phyloP scores from a whole-genome alignment of 2,797 vertebrate species.

The Oryzias sinensis region DNA sequence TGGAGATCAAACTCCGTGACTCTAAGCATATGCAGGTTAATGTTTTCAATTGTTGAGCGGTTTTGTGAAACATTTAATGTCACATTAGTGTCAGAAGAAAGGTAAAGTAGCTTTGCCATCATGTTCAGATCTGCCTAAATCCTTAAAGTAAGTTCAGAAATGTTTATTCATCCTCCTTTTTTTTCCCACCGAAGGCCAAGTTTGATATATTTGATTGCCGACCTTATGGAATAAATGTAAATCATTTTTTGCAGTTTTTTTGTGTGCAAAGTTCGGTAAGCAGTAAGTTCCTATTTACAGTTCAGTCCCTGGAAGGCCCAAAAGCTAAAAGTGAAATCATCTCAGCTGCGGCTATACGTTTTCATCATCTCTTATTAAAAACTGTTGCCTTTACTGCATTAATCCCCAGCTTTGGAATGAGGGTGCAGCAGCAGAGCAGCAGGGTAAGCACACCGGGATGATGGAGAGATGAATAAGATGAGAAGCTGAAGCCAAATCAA shows the following conservation, averaged over 20 bases:
- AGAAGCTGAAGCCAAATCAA: constrained; percentile 73
- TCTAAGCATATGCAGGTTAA: neutral
- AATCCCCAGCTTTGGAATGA: constrained; percentile 19
- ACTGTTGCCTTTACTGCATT: constrained; percentile 4
- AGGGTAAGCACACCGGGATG: constrained; percentile 44
- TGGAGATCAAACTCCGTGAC: neutral
- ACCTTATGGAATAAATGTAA: constrained; percentile 22
- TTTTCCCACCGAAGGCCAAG: neutral
- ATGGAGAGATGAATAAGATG: constrained; percentile 74
- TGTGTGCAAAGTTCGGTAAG: constrained; percentile 20
- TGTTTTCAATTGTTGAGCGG: no score
- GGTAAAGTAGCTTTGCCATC: no score
- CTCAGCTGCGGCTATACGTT: constrained; percentile 22
- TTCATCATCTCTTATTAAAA: constrained; percentile 31
- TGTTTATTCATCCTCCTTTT: no score
- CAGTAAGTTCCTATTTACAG: constrained; percentile 21
- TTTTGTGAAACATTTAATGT: no score
- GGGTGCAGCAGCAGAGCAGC: constrained; percentile 37
- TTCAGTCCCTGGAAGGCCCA: constrained; percentile 25
- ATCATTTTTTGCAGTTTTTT: constrained; percentile 31
- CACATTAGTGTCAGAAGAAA: no score
- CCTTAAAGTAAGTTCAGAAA: no score
- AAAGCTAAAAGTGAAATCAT: constrained; percentile 10
- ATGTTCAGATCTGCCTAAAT: no score
- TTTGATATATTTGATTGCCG: constrained; percentile 5